Conservation (phyloP, 2,113 vertebrate genomes). For the Gobius niger region DNA sequence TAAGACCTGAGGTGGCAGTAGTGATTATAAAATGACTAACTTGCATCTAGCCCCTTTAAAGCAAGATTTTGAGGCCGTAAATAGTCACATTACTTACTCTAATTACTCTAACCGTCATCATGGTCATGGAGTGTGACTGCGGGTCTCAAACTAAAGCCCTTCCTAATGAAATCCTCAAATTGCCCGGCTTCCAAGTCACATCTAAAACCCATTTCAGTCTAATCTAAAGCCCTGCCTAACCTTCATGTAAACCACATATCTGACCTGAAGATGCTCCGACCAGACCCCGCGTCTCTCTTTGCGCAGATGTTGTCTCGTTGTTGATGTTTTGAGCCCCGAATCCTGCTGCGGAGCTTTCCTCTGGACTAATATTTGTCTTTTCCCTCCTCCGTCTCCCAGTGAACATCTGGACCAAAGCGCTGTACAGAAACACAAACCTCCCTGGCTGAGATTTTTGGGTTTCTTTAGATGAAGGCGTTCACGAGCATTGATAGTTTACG, state of each 20-base stretch:
- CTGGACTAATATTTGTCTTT: slow-evolving; percentile 81
- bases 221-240: background rate
- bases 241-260: background rate
- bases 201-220: background rate
- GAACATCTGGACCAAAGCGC: slow-evolving; percentile 72
- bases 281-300: slow-evolving; percentile 17
- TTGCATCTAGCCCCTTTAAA: too few species aligned
- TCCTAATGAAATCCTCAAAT: too few species aligned
- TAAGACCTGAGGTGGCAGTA: too few species aligned
- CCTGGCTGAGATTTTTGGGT: slow-evolving; percentile 29
- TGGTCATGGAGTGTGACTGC: too few species aligned
- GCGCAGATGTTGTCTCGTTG: slow-evolving; percentile 43
- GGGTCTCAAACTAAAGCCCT: too few species aligned
- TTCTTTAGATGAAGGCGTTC: slow-evolving; percentile 55
- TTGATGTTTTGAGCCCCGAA: slow-evolving; percentile 60
- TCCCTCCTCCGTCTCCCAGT: slow-evolving; percentile 53
- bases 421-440: slow-evolving; percentile 59
- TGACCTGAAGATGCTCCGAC: slow-evolving; percentile 4
- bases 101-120: too few species aligned
- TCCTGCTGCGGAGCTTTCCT: slow-evolving; percentile 57
- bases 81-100: too few species aligned
- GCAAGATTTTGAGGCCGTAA: too few species aligned
- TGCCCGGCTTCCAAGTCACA: too few species aligned
- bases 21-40: too few species aligned
- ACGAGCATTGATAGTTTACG: slow-evolving; percentile 51